These are phyloP conservation scores for Barbus barbus DNA, from an alignment of 2,113 vertebrate genomes.

Conservation along the genomic window DNA sequence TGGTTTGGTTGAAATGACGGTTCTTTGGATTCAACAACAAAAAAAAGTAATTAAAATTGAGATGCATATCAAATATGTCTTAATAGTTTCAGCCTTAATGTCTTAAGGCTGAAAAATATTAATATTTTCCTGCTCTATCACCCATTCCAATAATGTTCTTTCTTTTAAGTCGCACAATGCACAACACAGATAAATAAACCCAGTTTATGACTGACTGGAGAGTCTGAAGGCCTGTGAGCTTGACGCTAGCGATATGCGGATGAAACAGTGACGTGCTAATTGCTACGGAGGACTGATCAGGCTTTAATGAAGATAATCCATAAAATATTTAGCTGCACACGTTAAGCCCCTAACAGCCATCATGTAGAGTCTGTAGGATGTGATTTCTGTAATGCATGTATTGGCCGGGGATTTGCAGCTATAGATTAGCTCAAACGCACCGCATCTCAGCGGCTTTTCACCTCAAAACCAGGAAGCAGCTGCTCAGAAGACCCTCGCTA, in stretches of 20 bases:
- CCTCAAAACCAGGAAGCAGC: not conserved
- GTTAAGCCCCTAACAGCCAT: not conserved
- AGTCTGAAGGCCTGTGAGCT: not conserved
- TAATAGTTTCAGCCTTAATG: too few relatives aligned
- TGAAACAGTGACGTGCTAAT: not conserved
- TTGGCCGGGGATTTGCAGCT: constrained; percentile 15
- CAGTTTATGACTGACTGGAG: not conserved
- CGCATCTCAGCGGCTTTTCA: constrained; percentile 30
- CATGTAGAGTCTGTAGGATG: not conserved
- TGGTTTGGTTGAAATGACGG: not conserved
- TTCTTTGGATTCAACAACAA: not conserved
- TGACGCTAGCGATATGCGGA: not conserved
- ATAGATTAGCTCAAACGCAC: constrained; percentile 38
- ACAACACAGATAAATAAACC: not conserved
- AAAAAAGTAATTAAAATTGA: not conserved
- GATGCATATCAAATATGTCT: not conserved
- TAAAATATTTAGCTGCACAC: constrained; percentile 4
- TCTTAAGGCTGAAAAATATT: not conserved
- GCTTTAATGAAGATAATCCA: constrained; percentile 13
- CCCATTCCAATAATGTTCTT: not conserved
- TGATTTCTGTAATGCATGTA: constrained; percentile 45
- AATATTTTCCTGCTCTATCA: not conserved
- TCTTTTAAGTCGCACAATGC: not conserved
- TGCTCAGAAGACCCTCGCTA: not conserved
- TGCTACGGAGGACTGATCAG: not conserved